Evolutionary conservation across 2,113 vertebrate genomes (phyloP).

Genomic region (Zosterops lateralis): DNA sequence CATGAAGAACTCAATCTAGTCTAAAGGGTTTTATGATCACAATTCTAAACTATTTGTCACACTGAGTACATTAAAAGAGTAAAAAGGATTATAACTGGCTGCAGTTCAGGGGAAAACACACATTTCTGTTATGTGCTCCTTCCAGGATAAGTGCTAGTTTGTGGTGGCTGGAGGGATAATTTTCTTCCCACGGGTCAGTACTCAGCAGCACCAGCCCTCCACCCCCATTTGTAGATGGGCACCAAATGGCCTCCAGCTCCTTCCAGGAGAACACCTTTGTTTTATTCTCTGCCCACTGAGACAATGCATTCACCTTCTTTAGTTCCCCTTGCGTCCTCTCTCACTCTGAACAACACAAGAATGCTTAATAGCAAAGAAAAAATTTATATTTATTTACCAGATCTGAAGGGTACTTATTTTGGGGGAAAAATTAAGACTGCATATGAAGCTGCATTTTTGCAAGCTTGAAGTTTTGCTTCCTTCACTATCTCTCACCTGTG

Average conservation of each 20-base stretch:
- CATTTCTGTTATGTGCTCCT: background rate
- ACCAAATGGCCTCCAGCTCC: background rate
- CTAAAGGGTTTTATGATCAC: background rate
- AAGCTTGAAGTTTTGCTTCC: background rate
- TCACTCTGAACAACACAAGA: background rate
- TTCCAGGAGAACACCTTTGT: background rate
- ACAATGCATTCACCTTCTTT: background rate
- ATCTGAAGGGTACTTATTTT: background rate
- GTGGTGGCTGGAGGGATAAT: background rate
- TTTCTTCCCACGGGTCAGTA: background rate
- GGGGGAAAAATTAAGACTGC: accelerated
- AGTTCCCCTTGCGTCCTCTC: background rate
- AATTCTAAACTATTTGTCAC: background rate
- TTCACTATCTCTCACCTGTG: background rate
- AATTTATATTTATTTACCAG: background rate
- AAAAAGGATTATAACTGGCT: background rate
- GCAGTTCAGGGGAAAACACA: background rate
- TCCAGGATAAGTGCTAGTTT: background rate
- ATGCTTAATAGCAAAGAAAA: background rate
- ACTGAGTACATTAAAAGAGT: background rate
- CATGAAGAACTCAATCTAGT: background rate
- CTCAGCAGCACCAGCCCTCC: background rate
- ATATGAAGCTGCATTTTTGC: background rate
- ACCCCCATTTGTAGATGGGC: background rate
- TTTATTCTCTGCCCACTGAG: background rate